These are phyloP conservation scores for Idaea biselata DNA, from an alignment of 2,888 invertebrate species.

Conservation along the genomic window DNA sequence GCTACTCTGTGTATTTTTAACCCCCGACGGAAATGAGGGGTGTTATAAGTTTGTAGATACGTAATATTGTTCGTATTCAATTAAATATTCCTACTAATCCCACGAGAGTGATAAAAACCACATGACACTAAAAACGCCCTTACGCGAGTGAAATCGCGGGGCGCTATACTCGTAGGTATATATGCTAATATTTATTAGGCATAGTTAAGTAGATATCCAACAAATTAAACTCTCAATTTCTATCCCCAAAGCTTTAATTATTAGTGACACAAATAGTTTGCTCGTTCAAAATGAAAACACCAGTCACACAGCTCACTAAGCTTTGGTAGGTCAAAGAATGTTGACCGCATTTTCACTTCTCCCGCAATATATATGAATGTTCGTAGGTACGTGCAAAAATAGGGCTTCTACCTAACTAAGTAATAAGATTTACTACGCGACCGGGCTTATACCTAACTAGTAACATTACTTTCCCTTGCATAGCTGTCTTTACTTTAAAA, in stretches of 20 bases:
- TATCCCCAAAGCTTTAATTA: not conserved
- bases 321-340: constrained; percentile 7
- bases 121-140: too few species aligned
- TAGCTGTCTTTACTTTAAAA: not conserved
- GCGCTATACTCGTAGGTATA: too few species aligned
- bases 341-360: constrained; percentile 7
- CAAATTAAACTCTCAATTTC: not conserved
- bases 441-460: not conserved
- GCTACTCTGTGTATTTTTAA: too few species aligned
- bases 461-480: not conserved
- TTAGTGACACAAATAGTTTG: not conserved
- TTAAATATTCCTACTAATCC: too few species aligned
- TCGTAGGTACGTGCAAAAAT: constrained; percentile 5
- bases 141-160: too few species aligned
- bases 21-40: too few species aligned
- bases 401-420: constrained; percentile 12
- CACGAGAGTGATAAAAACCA: too few species aligned
- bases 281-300: not conserved
- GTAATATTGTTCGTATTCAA: too few species aligned
- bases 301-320: constrained; percentile 3
- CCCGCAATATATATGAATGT: not conserved
- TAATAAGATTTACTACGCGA: not conserved
- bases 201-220: too few species aligned
- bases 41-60: too few species aligned
- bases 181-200: too few species aligned